A percentile compares a stretch with the other conserved stretches of the same genome.
Conservation (phyloP, 2,113 vertebrate genomes). For the Sus scrofa region DNA sequence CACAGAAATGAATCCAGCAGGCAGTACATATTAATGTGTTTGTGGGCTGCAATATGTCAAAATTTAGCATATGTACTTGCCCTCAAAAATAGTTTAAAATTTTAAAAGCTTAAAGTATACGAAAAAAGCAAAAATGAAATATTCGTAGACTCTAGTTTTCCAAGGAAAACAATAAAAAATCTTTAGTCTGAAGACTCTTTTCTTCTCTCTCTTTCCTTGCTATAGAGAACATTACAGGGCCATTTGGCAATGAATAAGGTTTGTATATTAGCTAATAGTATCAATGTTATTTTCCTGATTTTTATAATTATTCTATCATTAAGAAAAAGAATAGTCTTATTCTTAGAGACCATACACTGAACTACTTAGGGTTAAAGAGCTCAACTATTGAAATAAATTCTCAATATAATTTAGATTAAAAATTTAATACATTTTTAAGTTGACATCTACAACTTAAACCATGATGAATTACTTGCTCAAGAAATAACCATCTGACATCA, state of each 20-base stretch:
- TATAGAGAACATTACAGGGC: not conserved
- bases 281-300: not conserved
- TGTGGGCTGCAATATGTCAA: not conserved
- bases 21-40: not conserved
- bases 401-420: not conserved
- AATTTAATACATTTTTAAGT: not conserved
- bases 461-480: not conserved
- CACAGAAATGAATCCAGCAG: not conserved
- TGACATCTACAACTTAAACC: not conserved
- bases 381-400: not conserved
- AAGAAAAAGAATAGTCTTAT: not conserved
- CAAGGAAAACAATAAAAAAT: constrained; percentile 21
- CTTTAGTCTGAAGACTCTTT: not conserved
- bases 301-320: not conserved
- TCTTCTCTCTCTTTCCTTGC: not conserved
- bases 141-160: not conserved
- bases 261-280: not conserved
- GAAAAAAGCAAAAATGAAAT: constrained; percentile 26
- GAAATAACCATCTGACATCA: not conserved
- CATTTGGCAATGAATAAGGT: not conserved
- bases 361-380: not conserved
- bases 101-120: not conserved
- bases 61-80: not conserved
- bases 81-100: constrained; percentile 13
- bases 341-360: not conserved